phyloP scores from a whole-genome alignment of 2,888 invertebrate genomes.

The Orthonychiurus folsomi region DNA sequence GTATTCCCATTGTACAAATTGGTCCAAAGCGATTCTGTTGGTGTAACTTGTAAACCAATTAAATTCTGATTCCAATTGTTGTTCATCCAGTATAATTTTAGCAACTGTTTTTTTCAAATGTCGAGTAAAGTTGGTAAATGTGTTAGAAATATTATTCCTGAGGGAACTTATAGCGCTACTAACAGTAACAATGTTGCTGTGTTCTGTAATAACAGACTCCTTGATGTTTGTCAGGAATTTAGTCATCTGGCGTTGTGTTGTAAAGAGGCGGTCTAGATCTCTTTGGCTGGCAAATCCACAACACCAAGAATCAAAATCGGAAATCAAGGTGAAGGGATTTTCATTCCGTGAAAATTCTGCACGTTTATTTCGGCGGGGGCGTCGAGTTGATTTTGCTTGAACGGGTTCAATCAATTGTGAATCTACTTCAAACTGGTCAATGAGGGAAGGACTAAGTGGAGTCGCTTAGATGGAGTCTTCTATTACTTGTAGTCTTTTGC shows the following conservation, averaged over 20 bases:
- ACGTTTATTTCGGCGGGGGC: background rate
- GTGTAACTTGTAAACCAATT: background rate
- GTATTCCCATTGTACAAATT: background rate
- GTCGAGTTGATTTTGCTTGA: background rate
- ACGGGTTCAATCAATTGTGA: no score
- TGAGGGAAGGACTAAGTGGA: background rate
- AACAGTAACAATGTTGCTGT: constrained; percentile 1
- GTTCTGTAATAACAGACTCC: background rate
- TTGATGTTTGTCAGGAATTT: constrained; percentile 1
- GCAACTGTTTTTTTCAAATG: background rate
- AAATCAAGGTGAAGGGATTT: background rate
- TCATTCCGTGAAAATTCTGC: background rate
- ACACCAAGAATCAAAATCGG: constrained; percentile 1
- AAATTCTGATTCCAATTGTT: background rate
- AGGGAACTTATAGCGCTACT: background rate
- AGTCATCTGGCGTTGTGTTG: background rate
- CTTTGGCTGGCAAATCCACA: constrained; percentile 6
- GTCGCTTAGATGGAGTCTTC: background rate
- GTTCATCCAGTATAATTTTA: background rate
- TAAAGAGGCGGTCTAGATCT: background rate
- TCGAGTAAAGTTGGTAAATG: background rate
- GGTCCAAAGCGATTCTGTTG: background rate
- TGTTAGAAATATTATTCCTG: background rate
- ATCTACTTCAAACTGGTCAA: no score
- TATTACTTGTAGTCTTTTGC: no score